Base-by-base conservation (phyloP, 2,888 invertebrate species). In the Galerucella calmariensis region DNA sequence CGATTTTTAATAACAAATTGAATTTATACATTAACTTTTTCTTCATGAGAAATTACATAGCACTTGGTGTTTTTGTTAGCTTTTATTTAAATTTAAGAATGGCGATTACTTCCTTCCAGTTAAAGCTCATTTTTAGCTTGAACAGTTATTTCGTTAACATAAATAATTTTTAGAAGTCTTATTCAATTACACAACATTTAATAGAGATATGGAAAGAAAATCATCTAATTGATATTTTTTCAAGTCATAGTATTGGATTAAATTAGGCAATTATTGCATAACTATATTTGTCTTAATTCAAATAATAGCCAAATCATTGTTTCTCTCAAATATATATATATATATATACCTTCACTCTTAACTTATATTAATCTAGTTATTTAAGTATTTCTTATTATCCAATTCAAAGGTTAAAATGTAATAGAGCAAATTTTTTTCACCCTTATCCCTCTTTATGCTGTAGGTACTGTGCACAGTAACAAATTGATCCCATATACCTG, bases 211-310 rank as follows among this genome's bases (percentile, higher is more conserved):
- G 46, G 46, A 14, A 48, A 48, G 46, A 51, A n/a, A 51, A 51
- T 6, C 14, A 14, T 51, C 14, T n/a, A n/a, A 51, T n/a, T 6
- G 51, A 51, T 51, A 14, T 51, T 14, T 14, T n/a, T 5, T 51
- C 8, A 51, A n/a, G 8, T 35, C 8, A 35, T 35, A 35, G 35
- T 35, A 35, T 6, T 35, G 5, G 35, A 35, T 35, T 35, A 8
- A 35, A 35, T 35, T 62, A 65, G 16, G 63, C 63, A 46, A 65
- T 41, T 35, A 62, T 6, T 58, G 5, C 35, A 35, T 20, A 24
- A 58, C 20, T 46, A 46, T 65, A 46, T 65, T 46, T 16, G 63
- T 46, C 46, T 46, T 46, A 65, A 46, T 41, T 46, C 4, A 46
- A 65, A 16, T 6, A 46, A 16, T 46, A 16, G 46, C 16, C 63